Base-by-base conservation (phyloP, 2,113 vertebrate species). In the Daphoenositta chrysoptera region DNA sequence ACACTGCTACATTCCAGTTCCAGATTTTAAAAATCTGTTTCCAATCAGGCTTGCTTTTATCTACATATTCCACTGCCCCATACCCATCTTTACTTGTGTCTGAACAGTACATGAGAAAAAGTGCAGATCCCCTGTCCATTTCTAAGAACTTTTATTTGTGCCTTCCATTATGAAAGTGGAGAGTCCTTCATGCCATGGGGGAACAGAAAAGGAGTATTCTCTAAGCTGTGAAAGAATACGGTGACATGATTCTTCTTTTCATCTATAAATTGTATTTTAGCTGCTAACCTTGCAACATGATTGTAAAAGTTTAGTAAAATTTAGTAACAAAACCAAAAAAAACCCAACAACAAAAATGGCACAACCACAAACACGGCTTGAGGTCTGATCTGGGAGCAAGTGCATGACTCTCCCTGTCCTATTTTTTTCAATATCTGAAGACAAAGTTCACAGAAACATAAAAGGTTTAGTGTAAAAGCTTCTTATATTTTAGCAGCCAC, bases 1-100 rank as follows among this genome's bases (percentile, higher is more conserved):
- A 53, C 6, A 27, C 21, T 40, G 58, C 30, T 15, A 26, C 71
- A 86, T 76, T 91, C 50, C 56, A 48, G 19, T 48, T 71, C n/a
- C 50, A 83, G 53, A 87, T 73, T 95, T 88, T 33, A 54, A 78
- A 89, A 88, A 83, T 14, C 72, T 88, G 94, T 77, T 91, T 79
- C 72, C 16, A 57, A 31, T 82, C 56, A 47, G 13, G 8, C 15
- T 31, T 33, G 31, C 50, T 96, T 94, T 96, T 64, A 86, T 83
- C 73, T 66, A 13, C 37, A 35, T 28, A n/a, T 75, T 63, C 64
- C 44, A 71, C 23, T 47, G 64, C 40, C 37, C 60, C 66, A 35
- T 27, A 28, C 15, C 7, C 56, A 88, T 83, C 79, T 79, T 78
- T 40, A 54, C 77, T 88, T 56, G 51, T 37, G 53, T 5, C 33